Evolutionary conservation across 2,888 invertebrate species (phyloP), one percentile per base, ranked within the genome.

Genomic region (Eupsilia transversa): DNA sequence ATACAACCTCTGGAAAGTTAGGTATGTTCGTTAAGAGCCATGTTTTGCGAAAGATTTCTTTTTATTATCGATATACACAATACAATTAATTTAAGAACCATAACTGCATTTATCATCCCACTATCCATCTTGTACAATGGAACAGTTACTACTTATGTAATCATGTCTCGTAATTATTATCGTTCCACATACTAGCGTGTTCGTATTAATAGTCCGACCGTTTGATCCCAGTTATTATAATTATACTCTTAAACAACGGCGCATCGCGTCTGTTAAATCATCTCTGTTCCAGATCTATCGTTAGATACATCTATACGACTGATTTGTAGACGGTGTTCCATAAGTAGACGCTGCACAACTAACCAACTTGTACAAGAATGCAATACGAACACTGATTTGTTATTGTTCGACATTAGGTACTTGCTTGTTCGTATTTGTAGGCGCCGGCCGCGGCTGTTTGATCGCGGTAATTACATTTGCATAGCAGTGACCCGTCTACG

Each of bases 141-240:
- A 80, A 49, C 38, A 67, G 54, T 57, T 57, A 49, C 17, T 38
- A n/a, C 20, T 20, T 35, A 46, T 12, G 23, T 46, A 59, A 41
- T 72, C 33, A 9, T 43, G 30, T 52, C 67, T 30, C 43, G 30
- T 65, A 65, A 59, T 65, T 66, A 60, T 75, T 61, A 63, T 68
- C 49, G 63, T 68, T 68, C 27, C 23, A 74, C 65, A 64, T 76
- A 43, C 30, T 52, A 59, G 66, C 49, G 41, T 35, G 75, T 69
- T 78, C 41, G 74, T 84, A 80, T 80, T 76, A 63, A 84, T 79
- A 82, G 66, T 59, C 41, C 38, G 20, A 67, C 66, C 56, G 67
- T 73, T 86, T 83, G 70, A 83, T 74, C 70, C 38, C 69, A 20
- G 72, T 82, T 60, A 84, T 84, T 72, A 76, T 76, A 81, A 81